These are phyloP conservation scores for Alces alces DNA, from an alignment of 2,113 vertebrate species.

Conservation along the genomic window DNA sequence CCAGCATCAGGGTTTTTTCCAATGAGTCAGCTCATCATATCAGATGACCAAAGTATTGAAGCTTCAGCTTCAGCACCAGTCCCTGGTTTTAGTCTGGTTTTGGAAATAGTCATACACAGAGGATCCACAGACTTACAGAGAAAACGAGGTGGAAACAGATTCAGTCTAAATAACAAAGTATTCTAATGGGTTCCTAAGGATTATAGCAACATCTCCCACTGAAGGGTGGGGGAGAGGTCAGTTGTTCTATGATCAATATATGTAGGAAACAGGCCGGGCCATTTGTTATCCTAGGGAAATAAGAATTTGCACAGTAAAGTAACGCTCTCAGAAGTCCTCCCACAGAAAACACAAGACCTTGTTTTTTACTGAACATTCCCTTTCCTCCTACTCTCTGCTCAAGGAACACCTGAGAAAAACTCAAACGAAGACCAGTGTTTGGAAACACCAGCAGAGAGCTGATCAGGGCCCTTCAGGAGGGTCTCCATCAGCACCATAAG, in stretches of 20 bases:
- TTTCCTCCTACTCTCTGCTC: neutral
- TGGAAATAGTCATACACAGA: neutral
- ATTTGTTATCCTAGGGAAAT: neutral
- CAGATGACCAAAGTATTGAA: neutral
- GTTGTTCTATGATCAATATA: neutral
- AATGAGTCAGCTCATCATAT: neutral
- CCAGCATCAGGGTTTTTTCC: neutral
- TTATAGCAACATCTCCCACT: neutral
- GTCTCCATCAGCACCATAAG: neutral
- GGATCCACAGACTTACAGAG: neutral
- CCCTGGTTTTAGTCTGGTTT: neutral
- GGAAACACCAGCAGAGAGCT: neutral
- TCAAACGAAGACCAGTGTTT: neutral
- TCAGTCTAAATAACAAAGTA: neutral
- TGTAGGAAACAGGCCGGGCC: neutral
- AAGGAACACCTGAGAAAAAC: neutral
- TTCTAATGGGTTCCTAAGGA: neutral
- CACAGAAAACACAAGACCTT: neutral
- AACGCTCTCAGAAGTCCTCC: neutral
- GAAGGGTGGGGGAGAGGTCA: accelerated
- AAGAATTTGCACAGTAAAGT: neutral
- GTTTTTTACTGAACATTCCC: neutral
- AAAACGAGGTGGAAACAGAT: neutral
- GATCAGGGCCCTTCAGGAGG: no score
- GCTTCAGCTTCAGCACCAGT: neutral